These are phyloP conservation scores for Maniola jurtina DNA, from an alignment of 1,140 invertebrate species.

Conservation along the genomic window DNA sequence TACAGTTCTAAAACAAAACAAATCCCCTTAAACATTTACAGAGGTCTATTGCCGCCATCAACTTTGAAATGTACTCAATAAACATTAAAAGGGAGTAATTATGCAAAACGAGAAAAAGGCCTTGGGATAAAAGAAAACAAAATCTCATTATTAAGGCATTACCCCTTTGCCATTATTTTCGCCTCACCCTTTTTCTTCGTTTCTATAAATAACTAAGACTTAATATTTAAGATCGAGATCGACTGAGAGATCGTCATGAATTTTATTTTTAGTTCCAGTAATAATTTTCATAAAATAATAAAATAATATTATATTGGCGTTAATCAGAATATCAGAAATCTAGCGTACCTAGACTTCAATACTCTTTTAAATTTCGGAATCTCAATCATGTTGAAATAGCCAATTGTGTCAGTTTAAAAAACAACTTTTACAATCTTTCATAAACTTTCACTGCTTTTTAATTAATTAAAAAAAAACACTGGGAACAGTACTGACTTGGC, in stretches of 20 bases:
- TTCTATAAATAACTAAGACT: slow-evolving; percentile 30
- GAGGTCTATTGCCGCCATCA: neutral
- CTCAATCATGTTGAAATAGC: no score
- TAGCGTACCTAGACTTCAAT: no score
- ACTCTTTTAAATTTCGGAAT: no score
- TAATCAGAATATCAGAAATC: no score
- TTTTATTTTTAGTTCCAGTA: neutral
- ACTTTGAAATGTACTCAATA: slow-evolving; percentile 7
- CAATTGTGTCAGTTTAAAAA: no score
- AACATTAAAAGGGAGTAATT: slow-evolving; percentile 24
- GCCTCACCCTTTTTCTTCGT: slow-evolving; percentile 37
- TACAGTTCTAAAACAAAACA: slow-evolving; percentile 6
- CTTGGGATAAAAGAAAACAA: slow-evolving; percentile 44
- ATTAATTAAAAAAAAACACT: no score
- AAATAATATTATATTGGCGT: no score
- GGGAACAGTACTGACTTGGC: no score
- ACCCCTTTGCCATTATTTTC: slow-evolving; percentile 41
- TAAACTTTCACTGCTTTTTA: no score
- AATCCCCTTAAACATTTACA: neutral
- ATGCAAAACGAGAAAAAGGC: slow-evolving; percentile 32
- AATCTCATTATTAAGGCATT: slow-evolving; percentile 49
- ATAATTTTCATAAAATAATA: no score
- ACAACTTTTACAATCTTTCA: no score
- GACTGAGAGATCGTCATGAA: neutral
- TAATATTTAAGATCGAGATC: no score